Percentiles rank a stretch among this genome's conserved stretches.
These are phyloP conservation scores for Sympetrum striolatum DNA, from an alignment of 2,888 invertebrate genomes.

Conservation along the genomic window DNA sequence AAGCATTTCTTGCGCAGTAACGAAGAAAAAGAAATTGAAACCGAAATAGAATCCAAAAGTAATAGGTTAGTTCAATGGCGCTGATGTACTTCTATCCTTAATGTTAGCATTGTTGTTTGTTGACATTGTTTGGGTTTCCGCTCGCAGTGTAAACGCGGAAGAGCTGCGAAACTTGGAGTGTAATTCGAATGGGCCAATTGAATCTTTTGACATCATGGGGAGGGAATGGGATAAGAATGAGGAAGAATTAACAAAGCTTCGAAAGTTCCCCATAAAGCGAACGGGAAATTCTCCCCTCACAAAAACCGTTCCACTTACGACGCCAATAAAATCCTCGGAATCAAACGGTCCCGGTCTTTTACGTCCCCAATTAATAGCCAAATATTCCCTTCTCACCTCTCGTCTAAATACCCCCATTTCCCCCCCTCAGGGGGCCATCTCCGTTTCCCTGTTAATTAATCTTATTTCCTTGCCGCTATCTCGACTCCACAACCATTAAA, in stretches of 20 bases:
- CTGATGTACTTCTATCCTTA: too few relatives aligned
- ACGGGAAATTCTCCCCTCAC: neutral
- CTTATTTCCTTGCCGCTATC: neutral
- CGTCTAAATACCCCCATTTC: neutral
- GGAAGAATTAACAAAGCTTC: neutral
- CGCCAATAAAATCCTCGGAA: neutral
- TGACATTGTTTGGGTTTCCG: too few relatives aligned
- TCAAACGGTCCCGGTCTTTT: neutral
- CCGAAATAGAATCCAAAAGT: too few relatives aligned
- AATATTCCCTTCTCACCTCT: neutral
- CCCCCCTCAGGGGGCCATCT: neutral
- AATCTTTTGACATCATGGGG: too few relatives aligned
- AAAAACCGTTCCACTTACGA: neutral
- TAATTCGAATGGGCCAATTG: too few relatives aligned
- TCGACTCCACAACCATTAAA: neutral
- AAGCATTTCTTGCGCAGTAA: too few relatives aligned
- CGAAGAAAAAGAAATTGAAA: too few relatives aligned
- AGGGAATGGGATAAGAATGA: neutral
- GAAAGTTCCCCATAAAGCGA: neutral
- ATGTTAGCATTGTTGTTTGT: too few relatives aligned
- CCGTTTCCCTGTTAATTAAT: neutral
- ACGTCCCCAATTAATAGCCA: neutral
- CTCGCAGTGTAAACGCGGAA: too few relatives aligned
- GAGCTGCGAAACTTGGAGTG: too few relatives aligned
- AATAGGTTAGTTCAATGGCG: too few relatives aligned